Evolutionary conservation across 2,888 invertebrate genomes (phyloP), one percentile per base, ranked within the genome.

Genomic region (Holacanthella duospinosa): DNA sequence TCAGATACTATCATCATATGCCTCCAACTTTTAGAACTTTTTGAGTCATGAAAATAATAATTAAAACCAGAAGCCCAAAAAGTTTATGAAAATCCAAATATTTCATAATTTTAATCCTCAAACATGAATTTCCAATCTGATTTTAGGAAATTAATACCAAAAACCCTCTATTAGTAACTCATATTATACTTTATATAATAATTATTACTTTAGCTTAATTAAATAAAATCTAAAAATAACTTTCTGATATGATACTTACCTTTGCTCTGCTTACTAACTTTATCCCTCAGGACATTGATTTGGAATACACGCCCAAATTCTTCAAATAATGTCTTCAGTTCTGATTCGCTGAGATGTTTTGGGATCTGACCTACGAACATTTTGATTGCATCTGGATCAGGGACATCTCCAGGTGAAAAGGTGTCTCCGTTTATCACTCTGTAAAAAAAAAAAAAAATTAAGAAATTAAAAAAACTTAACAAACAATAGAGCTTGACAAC

Each of bases 341-440:
- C 95, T 76, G 89, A 87, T 81, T 99, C 99, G 80, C 93, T 93
- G 94, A 97, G 95, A 74, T 90, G 88, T 68, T 94, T 86, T 66
- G 99, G 97, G 75, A 99, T 92, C 80, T 95, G 93, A 60, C 93
- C 93, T 72, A 99, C 97, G 81, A 99, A 99, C 97, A 99, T 99
- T 82, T 94, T 99, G 77, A 99, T 99, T 77, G 93, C 92, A 80
- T 99, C 97, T 44, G 93, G 87, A 80, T 99, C 97, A 24, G 97
- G 97, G 80, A 70, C 64, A 64, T 71, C 70, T 64, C 70, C 70
- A 60, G 67, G 59, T 28, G 62, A 63, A 64, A 69, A 71, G 65
- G 70, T 69, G 67, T 72, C 72, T 63, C 72, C 72, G 70, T 71
- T 71, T 70, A 71, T 72, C 72, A 71, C 70, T 69, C 72, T 70